These are phyloP conservation scores for Phengaris alcon DNA, from an alignment of 2,888 invertebrate genomes.

Conservation along the genomic window DNA sequence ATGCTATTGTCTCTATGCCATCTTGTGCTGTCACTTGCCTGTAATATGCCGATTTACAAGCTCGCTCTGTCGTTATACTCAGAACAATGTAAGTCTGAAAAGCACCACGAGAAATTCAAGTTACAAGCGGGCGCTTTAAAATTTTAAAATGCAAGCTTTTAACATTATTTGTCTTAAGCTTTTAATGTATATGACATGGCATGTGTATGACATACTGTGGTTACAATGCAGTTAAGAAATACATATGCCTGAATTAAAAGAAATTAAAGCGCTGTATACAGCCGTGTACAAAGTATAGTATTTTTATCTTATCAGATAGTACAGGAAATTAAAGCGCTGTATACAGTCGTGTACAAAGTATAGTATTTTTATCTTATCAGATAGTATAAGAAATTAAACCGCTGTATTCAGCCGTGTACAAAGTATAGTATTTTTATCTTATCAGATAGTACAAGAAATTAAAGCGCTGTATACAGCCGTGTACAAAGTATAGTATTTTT, in stretches of 20 bases:
- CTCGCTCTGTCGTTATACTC: slow-evolving; percentile 16
- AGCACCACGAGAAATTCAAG: slow-evolving; percentile 4
- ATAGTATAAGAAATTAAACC: neutral
- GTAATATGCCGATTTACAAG: slow-evolving; percentile 31
- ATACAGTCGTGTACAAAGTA: no score
- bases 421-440: no score
- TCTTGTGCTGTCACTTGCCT: slow-evolving; percentile 30
- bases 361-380: neutral
- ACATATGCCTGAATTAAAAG: neutral
- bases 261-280: no score
- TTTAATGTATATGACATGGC: neutral
- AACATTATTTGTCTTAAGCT: neutral
- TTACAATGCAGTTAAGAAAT: neutral
- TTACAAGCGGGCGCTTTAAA: neutral
- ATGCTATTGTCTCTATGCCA: slow-evolving; percentile 29
- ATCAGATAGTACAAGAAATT: neutral
- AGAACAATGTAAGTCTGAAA: slow-evolving; percentile 23
- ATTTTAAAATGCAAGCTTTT: slow-evolving; percentile 14
- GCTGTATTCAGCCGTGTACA: no score
- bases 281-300: no score
- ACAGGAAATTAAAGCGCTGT: no score
- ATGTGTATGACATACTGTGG: neutral
- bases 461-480: no score
- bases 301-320: neutral
- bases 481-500: no score